Evolutionary conservation across 2,888 invertebrate genomes (phyloP).

Genomic region (Gnatocerus cornutus): DNA sequence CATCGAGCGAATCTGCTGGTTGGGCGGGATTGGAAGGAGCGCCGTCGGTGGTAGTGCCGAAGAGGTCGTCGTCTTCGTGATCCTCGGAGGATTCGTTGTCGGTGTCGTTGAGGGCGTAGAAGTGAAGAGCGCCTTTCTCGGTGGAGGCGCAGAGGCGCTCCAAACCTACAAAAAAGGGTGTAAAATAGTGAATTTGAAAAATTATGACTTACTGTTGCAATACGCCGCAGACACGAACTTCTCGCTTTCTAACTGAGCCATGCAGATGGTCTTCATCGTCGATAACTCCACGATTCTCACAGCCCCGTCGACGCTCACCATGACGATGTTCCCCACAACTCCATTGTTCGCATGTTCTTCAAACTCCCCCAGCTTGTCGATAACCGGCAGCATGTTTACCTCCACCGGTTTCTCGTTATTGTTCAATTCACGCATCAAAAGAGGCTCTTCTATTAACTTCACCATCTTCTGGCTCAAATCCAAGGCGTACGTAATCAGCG

Average conservation of each 20-base stretch:
- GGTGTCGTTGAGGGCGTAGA: conserved; percentile 83
- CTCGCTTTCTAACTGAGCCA: conserved; percentile 79
- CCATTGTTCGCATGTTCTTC: conserved; percentile 58
- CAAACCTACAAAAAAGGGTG: conserved; percentile 72
- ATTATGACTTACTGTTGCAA: conserved; percentile 81
- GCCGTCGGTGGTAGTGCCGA: conserved; percentile 52
- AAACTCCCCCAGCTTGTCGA: conserved; percentile 63
- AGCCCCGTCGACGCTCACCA: conserved; percentile 84
- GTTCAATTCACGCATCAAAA: conserved; percentile 76
- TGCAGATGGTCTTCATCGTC: conserved; percentile 80
- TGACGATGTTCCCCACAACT: conserved; percentile 76
- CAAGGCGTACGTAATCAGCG: conserved; percentile 75
- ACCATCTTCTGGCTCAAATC: conserved; percentile 72
- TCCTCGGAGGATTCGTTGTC: conserved; percentile 84
- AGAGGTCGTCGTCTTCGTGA: conserved; percentile 80
- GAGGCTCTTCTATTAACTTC: conserved; percentile 76
- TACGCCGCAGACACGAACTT: conserved; percentile 88
- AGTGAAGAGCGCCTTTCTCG: conserved; percentile 85
- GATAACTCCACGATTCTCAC: conserved; percentile 82
- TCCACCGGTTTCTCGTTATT: conserved; percentile 81
- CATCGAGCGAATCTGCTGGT: conserved; percentile 59
- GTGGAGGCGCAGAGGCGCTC: conserved; percentile 91
- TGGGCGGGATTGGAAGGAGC: conserved; percentile 40
- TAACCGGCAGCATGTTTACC: conserved; percentile 78
- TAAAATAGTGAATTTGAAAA: neutral